Base-by-base conservation (phyloP, 2,797 vertebrate genomes). In the Chiroxiphia lanceolata region DNA sequence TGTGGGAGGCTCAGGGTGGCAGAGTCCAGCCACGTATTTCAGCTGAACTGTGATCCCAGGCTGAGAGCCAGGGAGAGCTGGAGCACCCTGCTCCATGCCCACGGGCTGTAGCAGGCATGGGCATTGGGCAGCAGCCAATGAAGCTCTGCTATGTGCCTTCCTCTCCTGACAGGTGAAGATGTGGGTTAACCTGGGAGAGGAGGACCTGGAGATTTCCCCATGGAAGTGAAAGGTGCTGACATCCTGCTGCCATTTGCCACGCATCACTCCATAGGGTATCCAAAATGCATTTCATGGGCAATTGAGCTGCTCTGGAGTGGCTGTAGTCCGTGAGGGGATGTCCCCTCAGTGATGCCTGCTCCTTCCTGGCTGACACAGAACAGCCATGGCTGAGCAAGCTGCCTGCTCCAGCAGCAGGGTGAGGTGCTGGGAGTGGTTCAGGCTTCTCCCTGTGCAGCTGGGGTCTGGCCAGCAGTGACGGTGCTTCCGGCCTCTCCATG, bases 321-420 rank as follows among this genome's bases (percentile, higher is more conserved):
- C 89, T 7, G 51, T 51, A 13, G 48, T 48, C 0, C 0, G 23
- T 42, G 61, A 72, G 53, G 56, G 8, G 33, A 80, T 33, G 48
- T 63, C 36, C 33, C n/a, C 27, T 57, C 0, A 0, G 18, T 5
- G 18, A 45, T 38, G 29, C 38, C 45, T 0, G 0, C 22, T 75
- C 25, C 71, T 64, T 29, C 56, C 45, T 2, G 2, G 45, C 51
- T 14, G 13, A 23, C 36, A 38, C 0, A 1, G 48, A 81, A 38
- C 11, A 85, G 60, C n/a, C 6, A 1, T 0, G 0, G 61, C 33
- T 21, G 45, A 81, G 65, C 45, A 50, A 4, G 3, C 19, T 38
- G 47, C 29, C 31, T 4, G 0, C 50, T 57, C 63, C 54, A 59
- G 59, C 51, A 68, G 54, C 47, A 2, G 3, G 48, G 13, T 1